A percentile compares a stretch with the other conserved stretches of the same genome.
These are phyloP conservation scores for Trachelus stipa DNA, from an alignment of 2,888 invertebrate species.

Conservation along the genomic window DNA sequence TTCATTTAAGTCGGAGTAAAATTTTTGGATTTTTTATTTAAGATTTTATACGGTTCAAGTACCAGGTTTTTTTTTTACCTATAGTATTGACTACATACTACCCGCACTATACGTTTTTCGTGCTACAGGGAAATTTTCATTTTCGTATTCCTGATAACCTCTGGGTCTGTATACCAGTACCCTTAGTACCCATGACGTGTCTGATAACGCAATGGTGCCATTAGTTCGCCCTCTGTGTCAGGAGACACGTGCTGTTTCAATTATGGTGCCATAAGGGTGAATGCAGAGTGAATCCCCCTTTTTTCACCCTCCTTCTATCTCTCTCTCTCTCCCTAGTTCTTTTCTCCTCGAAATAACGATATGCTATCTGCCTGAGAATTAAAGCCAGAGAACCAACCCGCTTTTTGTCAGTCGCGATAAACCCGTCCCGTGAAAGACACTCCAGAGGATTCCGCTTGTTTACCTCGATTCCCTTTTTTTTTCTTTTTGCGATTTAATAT, in stretches of 20 bases:
- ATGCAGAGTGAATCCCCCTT: constrained; percentile 6
- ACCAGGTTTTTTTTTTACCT: background rate
- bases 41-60: too few relatives aligned
- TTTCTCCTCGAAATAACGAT: constrained; percentile 23
- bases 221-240: constrained; percentile 44
- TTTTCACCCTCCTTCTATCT: background rate
- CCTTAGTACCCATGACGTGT: constrained; percentile 28
- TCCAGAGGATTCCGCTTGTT: background rate
- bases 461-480: background rate
- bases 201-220: constrained; percentile 48
- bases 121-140: background rate
- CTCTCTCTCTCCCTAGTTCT: constrained; percentile 3
- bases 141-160: constrained; percentile 3
- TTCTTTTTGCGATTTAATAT: background rate
- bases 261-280: constrained; percentile 39
- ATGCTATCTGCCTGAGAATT: constrained; percentile 8
- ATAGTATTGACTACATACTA: constrained; percentile 12
- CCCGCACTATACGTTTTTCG: constrained; percentile 9
- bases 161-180: background rate
- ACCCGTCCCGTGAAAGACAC: background rate
- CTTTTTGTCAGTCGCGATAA: background rate
- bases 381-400: background rate
- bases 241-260: constrained; percentile 54
- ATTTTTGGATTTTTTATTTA: background rate
- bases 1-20: accelerated